These are phyloP conservation scores for Rhopalosiphum maidis DNA, from an alignment of 1,140 invertebrate species.

Conservation along the genomic window DNA sequence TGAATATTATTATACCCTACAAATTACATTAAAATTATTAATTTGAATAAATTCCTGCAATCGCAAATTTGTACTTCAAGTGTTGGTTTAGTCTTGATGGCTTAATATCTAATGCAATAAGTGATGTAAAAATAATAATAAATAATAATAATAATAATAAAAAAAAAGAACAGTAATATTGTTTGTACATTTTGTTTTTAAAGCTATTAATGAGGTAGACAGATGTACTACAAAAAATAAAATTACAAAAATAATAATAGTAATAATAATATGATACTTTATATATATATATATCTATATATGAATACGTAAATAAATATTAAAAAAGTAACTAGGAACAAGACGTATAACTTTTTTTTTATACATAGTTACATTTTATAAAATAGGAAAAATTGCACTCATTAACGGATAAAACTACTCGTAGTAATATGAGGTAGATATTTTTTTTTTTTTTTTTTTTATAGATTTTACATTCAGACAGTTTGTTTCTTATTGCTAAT, in stretches of 20 bases:
- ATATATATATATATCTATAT: neutral
- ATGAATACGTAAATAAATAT: conserved; percentile 35
- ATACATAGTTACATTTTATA: conserved; percentile 48
- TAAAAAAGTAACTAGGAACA: conserved; percentile 56
- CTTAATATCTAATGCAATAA: conserved; percentile 53
- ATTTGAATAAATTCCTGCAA: conserved; percentile 55
- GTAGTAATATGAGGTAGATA: conserved; percentile 45
- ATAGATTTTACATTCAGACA: conserved; percentile 38
- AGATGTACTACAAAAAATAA: conserved; percentile 22
- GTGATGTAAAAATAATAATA: conserved; percentile 52
- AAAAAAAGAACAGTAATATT: conserved; percentile 21
- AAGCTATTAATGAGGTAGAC: conserved; percentile 36
- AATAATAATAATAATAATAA: conserved; percentile 30
- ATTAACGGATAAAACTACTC: conserved; percentile 39
- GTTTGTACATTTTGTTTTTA: conserved; percentile 48
- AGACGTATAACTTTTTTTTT: conserved; percentile 26
- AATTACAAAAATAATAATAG: conserved; percentile 33
- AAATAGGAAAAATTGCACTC: conserved; percentile 57
- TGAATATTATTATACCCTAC: conserved; percentile 41
- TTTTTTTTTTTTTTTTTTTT: conserved; percentile 7
- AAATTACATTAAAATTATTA: conserved; percentile 45
- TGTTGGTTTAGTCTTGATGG: conserved; percentile 52
- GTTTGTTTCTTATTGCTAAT: conserved; percentile 52
- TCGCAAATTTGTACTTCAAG: conserved; percentile 54
- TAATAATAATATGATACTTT: conserved; percentile 17